Evolutionary conservation across 2,113 vertebrate genomes (phyloP), one percentile per base, ranked within the genome.

Genomic region (Cygnus atratus): DNA sequence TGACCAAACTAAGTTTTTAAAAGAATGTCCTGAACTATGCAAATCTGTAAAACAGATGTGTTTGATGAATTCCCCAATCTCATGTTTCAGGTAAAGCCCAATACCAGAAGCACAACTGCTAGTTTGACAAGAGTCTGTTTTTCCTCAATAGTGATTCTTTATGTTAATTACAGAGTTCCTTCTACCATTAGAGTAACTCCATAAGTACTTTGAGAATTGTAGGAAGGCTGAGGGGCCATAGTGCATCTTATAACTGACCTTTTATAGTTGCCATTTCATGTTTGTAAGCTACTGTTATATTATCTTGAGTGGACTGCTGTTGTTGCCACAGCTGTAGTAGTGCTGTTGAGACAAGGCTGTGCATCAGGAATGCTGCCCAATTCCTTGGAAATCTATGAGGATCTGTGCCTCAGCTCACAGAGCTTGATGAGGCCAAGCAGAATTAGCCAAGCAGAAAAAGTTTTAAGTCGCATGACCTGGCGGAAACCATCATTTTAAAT

Each of bases 281-380:
- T 93, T 48, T 46, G 28, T 68, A 35, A 73, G 33, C 39, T 65
- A 10, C 39, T 54, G 5, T 52, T 62, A 4, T 41, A 22, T 52
- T 16, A 11, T 28, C 15, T 77, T 26, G 14, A 41, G 31, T 28
- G 46, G 54, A 17, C 37, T 71, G 28, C 58, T 3, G 3, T 31
- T 66, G 52, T 41, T 86, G 63, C 26, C 41, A 35, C 33, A 58
- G 48, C 55, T 90, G 48, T 62, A 44, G 20, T 86, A 44, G 50
- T 92, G 80, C 61, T 81, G 20, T 77, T 63, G 67, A 87, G 74
- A 24, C 58, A 35, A 84, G 31, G 22, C 21, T 46, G 3, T 59
- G 17, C 31, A 58, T 87, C 15, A 41, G 35, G 43, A 62, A 20
- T 24, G 29, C 11, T 72, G 44, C 44, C 21, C 0, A 0, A 19